Evolutionary conservation across 2,797 vertebrate species (phyloP), one percentile per base, ranked within the genome.

Genomic region (Australoheros facetus): DNA sequence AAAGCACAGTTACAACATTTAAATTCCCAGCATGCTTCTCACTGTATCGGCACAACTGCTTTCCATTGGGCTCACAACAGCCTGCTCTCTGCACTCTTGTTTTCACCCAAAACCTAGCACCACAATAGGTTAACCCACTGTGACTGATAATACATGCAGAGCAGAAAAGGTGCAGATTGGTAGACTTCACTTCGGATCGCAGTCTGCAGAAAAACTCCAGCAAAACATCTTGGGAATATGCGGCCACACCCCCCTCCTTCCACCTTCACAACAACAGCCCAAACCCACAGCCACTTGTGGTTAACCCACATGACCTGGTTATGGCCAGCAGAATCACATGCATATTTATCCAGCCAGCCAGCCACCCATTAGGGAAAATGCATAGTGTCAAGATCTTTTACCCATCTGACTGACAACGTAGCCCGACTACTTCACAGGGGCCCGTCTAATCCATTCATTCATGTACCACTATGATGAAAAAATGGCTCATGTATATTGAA

Each of bases 401-500:
- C 79, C 81, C 77, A 56, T 75, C 56, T 85, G 79, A 85, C 82
- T 57, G 56, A 82, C 71, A 80, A 80, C 54, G 78, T 82, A 85
- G 81, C 72, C 87, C 82, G 55, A 90, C 84, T 74, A 77, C 80
- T 81, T 59, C 62, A 53, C 42, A 19, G 79, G 80, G 72, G 51
- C 87, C 76, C 39, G 16, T 82, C 78, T 72, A 81, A 91, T 89
- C 79, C 88, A 83, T 90, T 80, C 86, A 92, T 86, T 91, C 88
- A 89, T 91, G 87, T 88, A 83, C 76, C 84, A 83, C 89, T 84
- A 78, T 81, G 85, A 88, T 80, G 85, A 83, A 87, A 89, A 91
- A 90, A 88, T 81, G 83, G 39, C 85, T 91, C 83, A 94, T 94
- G 85, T 85, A 93, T 93, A 92, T 85, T 94, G 82, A 94, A 94